Base-by-base conservation (phyloP, 1,140 invertebrate genomes). In the Apocrypta bakeri region DNA sequence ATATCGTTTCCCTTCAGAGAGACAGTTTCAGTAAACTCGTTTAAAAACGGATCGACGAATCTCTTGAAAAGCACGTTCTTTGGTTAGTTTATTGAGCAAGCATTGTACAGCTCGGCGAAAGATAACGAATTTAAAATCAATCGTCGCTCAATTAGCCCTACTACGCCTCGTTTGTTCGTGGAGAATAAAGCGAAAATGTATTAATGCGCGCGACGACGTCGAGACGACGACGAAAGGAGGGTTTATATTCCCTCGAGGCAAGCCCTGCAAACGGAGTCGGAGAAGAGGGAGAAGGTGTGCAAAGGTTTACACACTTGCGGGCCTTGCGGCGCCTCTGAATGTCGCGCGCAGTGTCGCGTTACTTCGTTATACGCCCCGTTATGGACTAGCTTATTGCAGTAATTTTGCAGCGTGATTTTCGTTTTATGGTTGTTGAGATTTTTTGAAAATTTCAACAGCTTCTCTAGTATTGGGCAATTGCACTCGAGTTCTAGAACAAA, bases 291-390 rank as follows among this genome's bases (percentile, higher is more conserved):
- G 31, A 24, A 79, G 80, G 79, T 72, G 66, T 63, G 74, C 79
- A 71, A 79, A 71, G 66, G 66, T 56, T 79, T 79, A 71, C 42
- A n/a, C 66, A 56, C 48, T 71, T 27, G 48, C 42, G 42, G 6
- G 8, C 66, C 40, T 31, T 25, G 14, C 48, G 48, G 48, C 48
- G 25, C n/a, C n/a, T n/a, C 33, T 25, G 66, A 78, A 78, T 77
- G 63, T 78, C 25, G 24, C n/a, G n/a, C n/a, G n/a, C 31, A 66
- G 12, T 40, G 69, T 42, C 25, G 25, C 61, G 37, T 76, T 76
- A 37, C 74, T 61, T 76, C 61, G 74, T 76, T 76, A 56, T 56
- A 64, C 29, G 31, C 75, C 63, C 25, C 48, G 48, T 56, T 56
- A 56, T 56, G 48, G 48, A 21, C 48, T n/a, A 56, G 48, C 48